Evolutionary conservation across 2,888 invertebrate species (phyloP).

Genomic region (Drosophila percnosoma): DNA sequence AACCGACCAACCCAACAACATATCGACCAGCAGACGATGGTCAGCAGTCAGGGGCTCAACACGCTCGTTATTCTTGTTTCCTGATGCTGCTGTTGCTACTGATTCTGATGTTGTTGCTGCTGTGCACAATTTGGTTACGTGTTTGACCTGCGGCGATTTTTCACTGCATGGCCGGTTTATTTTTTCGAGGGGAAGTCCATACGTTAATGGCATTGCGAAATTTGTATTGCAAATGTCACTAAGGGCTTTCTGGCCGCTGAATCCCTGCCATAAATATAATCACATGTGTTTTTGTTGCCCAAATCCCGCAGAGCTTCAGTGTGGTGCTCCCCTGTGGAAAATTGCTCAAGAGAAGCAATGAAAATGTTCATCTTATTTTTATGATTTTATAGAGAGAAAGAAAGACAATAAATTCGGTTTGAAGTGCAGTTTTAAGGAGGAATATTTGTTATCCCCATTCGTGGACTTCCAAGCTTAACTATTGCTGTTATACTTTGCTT

Average conservation of each 20-base stretch:
- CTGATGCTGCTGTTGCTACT: conserved; percentile 51
- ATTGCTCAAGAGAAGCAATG: not conserved
- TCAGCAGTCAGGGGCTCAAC: conserved; percentile 73
- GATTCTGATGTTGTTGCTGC: conserved; percentile 32
- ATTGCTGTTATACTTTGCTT: not conserved
- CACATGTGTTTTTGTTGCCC: conserved; percentile 51
- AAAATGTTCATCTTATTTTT: conserved; percentile 24
- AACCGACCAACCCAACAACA: conserved; percentile 48
- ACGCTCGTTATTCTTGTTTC: conserved; percentile 81
- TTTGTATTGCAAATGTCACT: conserved; percentile 78
- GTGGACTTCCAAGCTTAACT: not conserved
- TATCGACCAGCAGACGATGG: conserved; percentile 65
- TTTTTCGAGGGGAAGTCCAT: conserved; percentile 44
- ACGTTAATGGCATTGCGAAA: conserved; percentile 76
- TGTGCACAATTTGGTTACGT: conserved; percentile 79
- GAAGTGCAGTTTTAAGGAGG: not conserved
- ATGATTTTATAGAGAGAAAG: not conserved
- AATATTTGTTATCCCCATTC: not conserved
- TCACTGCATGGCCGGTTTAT: conserved; percentile 68
- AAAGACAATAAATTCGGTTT: not conserved
- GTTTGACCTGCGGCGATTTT: conserved; percentile 80
- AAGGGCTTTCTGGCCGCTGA: conserved; percentile 37
- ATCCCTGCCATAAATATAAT: conserved; percentile 64
- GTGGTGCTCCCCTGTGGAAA: not conserved
- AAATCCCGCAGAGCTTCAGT: conserved; percentile 36